Conservation (phyloP, 2,797 vertebrate species). For the Cyclura pinguis region DNA sequence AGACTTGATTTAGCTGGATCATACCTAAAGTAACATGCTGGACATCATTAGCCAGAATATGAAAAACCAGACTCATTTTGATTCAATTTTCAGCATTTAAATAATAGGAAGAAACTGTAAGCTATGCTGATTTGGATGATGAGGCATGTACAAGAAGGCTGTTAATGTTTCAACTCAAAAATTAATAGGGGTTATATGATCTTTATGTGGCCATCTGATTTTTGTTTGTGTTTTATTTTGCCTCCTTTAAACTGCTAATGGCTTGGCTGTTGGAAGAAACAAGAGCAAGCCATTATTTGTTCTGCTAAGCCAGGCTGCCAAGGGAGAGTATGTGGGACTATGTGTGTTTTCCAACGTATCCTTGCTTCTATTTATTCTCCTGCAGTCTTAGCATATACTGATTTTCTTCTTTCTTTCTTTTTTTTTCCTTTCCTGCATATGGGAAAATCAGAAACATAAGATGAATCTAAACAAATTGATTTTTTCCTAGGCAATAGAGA, state of each 20-base stretch:
- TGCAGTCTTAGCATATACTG: background rate
- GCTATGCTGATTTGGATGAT: slow-evolving; percentile 10
- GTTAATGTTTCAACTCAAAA: slow-evolving; percentile 44
- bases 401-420: background rate
- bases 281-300: slow-evolving; percentile 11
- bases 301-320: background rate
- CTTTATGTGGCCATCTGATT: slow-evolving; percentile 2
- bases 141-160: slow-evolving; percentile 44
- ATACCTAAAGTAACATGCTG: slow-evolving; percentile 48
- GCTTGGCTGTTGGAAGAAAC: background rate
- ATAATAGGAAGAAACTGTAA: slow-evolving; percentile 42
- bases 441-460: slow-evolving; percentile 1
- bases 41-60: background rate
- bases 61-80: slow-evolving; percentile 36
- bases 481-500: background rate
- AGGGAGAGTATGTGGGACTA: background rate
- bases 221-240: slow-evolving; percentile 6
- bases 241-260: slow-evolving; percentile 26
- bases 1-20: slow-evolving; percentile 57
- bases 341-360: background rate
- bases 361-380: slow-evolving; percentile 11
- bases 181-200: background rate
- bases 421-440: background rate
- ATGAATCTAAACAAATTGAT: background rate
- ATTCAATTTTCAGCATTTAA: slow-evolving; percentile 36